Base-by-base conservation (phyloP, 2,888 invertebrate genomes). In the Sialis lutaria region DNA sequence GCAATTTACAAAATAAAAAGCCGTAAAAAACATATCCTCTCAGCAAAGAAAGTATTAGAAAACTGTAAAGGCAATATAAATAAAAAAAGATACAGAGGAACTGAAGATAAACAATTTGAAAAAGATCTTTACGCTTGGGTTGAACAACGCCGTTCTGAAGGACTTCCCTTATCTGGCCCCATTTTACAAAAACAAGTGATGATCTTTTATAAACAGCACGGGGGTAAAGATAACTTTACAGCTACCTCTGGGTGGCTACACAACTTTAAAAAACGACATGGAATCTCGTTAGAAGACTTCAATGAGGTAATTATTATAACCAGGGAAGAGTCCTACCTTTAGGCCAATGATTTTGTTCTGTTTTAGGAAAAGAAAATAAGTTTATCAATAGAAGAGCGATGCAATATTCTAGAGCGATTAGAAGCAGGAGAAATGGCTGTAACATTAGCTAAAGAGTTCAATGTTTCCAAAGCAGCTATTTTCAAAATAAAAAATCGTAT, bases 41-140 rank as follows among this genome's bases (percentile, higher is more conserved):
- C 51, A 49, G 55, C 53, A 53, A 52, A 53, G 47, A 51, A 53
- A 44, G 51, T 48, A 49, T 50, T 55, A 51, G 54, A 55, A 48
- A 55, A 49, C 50, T 46, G 50, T 47, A 53, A 55, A 50, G 55
- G 54, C 46, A 51, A 51, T 49, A 53, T 52, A 46, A 52, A 45
- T 41, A 50, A 53, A 48, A 57, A 55, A 55, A 44, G 49, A 48
- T 54, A 55, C 52, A 53, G 55, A 49, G 50, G 46, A 50, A 51
- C 53, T 51, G 50, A 46, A 44, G 49, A 55, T 48, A 49, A 56
- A 55, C 40, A 54, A 45, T 52, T 58, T 49, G 56, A 57, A 50
- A 53, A 55, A 48, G 55, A 53, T 37, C 53, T 58, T 42, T 57
- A 52, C 44, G 54, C 50, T 46, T 56, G 56, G 56, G 55, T 55